Percentiles rank a stretch among this genome's conserved stretches.
phyloP scores from a whole-genome alignment of 2,888 invertebrate species.

The Monoplex corrugatus region DNA sequence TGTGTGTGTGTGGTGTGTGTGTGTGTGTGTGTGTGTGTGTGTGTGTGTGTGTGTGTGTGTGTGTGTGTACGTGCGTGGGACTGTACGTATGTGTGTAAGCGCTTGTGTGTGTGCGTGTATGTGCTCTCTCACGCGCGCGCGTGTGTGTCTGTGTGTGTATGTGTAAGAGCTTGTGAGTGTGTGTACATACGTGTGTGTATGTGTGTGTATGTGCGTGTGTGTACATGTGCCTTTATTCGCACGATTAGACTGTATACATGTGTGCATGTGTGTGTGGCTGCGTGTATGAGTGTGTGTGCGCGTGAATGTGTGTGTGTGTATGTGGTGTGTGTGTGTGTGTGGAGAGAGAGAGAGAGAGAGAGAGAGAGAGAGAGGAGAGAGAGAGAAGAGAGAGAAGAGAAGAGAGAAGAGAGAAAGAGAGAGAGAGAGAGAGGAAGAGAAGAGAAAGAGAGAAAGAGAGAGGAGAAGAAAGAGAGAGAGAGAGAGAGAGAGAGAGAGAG shows the following conservation, averaged over 20 bases:
- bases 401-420: not conserved
- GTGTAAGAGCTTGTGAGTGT: too few species aligned
- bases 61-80: slow-evolving; percentile 2
- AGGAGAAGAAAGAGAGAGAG: not conserved
- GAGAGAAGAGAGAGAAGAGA: not conserved
- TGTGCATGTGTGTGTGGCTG: too few species aligned
- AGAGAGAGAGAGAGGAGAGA: slow-evolving; percentile 18
- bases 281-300: too few species aligned
- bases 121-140: not conserved
- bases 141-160: slow-evolving; percentile 11
- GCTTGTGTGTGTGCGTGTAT: slow-evolving; percentile 25
- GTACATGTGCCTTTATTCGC: too few species aligned
- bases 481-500: not conserved
- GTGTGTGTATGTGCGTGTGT: too few species aligned
- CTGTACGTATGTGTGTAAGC: not conserved
- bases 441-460: not conserved
- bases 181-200: too few species aligned
- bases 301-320: too few species aligned
- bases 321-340: not conserved
- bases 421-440: not conserved
- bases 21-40: too few species aligned
- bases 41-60: not conserved
- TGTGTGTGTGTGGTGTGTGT: too few species aligned
- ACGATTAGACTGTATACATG: too few species aligned
- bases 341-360: slow-evolving; percentile 42